These are phyloP conservation scores for Harlomillsia oculata DNA, from an alignment of 1,140 invertebrate species.

Conservation along the genomic window DNA sequence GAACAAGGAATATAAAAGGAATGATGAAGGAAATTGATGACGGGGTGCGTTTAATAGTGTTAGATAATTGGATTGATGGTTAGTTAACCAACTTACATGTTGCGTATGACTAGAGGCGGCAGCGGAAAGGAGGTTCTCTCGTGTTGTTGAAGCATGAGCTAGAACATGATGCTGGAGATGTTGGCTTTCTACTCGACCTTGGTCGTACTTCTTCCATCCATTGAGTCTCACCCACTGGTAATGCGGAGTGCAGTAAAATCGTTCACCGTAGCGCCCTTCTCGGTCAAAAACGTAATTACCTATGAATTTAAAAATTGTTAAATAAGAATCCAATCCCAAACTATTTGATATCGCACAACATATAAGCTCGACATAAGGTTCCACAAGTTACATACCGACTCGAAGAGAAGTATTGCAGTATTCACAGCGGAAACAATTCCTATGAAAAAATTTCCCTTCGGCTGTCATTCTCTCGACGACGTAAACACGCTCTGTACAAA, in stretches of 20 bases:
- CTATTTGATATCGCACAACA: neutral
- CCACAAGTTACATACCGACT: conserved; percentile 47
- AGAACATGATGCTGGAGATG: too few species aligned
- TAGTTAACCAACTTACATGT: too few species aligned
- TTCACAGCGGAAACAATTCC: conserved; percentile 69
- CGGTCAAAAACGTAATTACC: conserved; percentile 64
- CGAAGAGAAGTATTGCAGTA: conserved; percentile 60
- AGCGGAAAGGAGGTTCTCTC: neutral
- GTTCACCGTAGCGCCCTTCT: conserved; percentile 57
- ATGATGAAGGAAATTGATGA: too few species aligned
- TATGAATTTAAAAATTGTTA: conserved; percentile 30
- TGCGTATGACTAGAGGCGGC: neutral
- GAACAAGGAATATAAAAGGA: too few species aligned
- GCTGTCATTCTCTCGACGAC: conserved; percentile 75
- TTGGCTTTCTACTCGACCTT: conserved; percentile 1
- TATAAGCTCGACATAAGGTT: neutral
- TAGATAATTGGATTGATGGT: too few species aligned
- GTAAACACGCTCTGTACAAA: conserved; percentile 78
- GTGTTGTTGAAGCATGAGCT: neutral
- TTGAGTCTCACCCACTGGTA: conserved; percentile 39
- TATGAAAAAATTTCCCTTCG: conserved; percentile 77
- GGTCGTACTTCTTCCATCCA: conserved; percentile 35
- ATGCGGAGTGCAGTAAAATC: conserved; percentile 74
- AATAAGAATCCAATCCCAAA: neutral
- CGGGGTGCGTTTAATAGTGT: too few species aligned